Evolutionary conservation across 2,113 vertebrate species (phyloP).

Genomic region (Zosterops pallidus): DNA sequence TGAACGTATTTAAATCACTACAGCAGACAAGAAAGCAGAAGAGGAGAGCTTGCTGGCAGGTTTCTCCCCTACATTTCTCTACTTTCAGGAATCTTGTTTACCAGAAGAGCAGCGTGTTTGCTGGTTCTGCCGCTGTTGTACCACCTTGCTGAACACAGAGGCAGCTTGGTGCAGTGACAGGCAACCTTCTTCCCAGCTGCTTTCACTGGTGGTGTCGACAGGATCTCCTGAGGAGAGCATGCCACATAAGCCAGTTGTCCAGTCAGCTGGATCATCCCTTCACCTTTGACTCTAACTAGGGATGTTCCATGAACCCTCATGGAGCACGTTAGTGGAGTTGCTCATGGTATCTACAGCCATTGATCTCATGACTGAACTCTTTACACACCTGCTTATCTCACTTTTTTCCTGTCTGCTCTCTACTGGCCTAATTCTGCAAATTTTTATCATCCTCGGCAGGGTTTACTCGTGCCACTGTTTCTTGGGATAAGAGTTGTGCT

Average conservation of each 20-base stretch:
- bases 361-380: not conserved
- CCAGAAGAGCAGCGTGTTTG: rapidly evolving
- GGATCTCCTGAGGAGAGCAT: not conserved
- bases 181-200: not conserved
- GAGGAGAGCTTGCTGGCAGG: not conserved
- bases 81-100: not conserved
- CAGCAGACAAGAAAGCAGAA: not conserved
- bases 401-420: not conserved
- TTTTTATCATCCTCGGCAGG: not conserved
- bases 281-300: rapidly evolving
- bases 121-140: rapidly evolving
- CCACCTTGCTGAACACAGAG: not conserved
- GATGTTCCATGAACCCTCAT: rapidly evolving
- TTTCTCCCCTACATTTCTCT: not conserved
- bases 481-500: not conserved
- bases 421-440: not conserved
- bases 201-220: rapidly evolving
- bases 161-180: rapidly evolving
- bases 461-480: not conserved
- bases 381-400: not conserved
- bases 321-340: not conserved
- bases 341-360: rapidly evolving
- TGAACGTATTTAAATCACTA: not conserved
- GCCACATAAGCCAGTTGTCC: not conserved
- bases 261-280: not conserved